Conservation (phyloP, 1,140 invertebrate species). For the Hesperophylax magnus region DNA sequence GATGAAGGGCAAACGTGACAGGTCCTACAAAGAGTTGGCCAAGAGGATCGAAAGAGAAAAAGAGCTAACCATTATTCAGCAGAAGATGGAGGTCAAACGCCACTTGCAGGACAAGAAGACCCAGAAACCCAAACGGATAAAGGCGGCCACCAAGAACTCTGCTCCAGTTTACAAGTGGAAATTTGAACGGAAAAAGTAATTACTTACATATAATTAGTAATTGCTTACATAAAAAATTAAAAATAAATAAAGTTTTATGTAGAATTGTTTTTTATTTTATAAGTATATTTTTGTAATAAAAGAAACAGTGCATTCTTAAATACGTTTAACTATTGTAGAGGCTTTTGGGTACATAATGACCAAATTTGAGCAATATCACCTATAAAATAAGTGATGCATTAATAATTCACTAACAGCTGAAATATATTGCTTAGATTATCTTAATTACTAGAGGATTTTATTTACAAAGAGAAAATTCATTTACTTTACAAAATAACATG, state of each 20-base stretch:
- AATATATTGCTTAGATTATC: too few species aligned
- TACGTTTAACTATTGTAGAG: too few species aligned
- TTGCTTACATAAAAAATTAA: neutral
- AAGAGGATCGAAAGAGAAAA: constrained; percentile 88
- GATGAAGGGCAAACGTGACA: constrained; percentile 75
- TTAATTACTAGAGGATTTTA: too few species aligned
- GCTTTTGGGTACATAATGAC: too few species aligned
- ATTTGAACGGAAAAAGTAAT: constrained; percentile 85
- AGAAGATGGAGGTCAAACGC: constrained; percentile 87
- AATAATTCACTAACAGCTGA: too few species aligned
- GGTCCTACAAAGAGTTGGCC: constrained; percentile 83
- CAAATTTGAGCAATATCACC: too few species aligned
- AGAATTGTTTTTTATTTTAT: neutral
- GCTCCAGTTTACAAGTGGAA: constrained; percentile 91
- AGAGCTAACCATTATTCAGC: constrained; percentile 84
- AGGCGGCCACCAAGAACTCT: constrained; percentile 76
- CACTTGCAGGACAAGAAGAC: constrained; percentile 78
- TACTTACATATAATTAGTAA: constrained; percentile 38
- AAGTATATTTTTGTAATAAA: too few species aligned
- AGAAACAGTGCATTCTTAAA: too few species aligned
- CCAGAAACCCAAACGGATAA: constrained; percentile 77
- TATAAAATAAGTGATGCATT: too few species aligned
- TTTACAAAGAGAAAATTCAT: too few species aligned
- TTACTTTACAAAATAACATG: too few species aligned
- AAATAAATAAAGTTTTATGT: neutral